These are phyloP conservation scores for Poicephalus meyeri DNA, from an alignment of 2,113 vertebrate genomes.

Conservation along the genomic window DNA sequence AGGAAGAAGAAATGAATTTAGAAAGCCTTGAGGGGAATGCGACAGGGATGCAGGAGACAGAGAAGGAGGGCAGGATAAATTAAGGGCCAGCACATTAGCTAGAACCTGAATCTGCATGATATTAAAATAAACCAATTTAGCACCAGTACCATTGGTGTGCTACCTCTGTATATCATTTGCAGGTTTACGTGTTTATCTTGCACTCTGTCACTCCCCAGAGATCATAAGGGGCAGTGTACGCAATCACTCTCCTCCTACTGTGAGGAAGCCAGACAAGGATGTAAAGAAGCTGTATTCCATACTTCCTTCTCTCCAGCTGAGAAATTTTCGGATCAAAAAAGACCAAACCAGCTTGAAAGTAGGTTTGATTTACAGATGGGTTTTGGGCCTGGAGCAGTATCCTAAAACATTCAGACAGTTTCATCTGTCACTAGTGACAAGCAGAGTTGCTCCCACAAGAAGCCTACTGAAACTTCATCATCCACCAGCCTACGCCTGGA, in stretches of 20 bases:
- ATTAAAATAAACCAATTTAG: neutral
- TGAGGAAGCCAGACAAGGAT: neutral
- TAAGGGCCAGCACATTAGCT: neutral
- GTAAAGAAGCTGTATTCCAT: neutral
- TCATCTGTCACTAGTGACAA: neutral
- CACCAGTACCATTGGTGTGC: neutral
- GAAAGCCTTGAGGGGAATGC: neutral
- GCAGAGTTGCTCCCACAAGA: neutral
- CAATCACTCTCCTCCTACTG: neutral
- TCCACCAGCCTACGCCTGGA: neutral
- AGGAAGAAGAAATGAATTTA: neutral
- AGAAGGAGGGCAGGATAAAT: neutral
- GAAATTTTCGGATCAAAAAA: neutral
- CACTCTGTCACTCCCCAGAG: neutral
- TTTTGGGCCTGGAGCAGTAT: neutral
- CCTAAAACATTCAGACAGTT: neutral
- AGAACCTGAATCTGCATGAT: neutral
- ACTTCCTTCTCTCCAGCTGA: neutral
- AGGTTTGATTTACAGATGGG: neutral
- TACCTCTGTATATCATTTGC: rapidly evolving
- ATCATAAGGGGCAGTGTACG: rapidly evolving
- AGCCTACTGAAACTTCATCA: neutral
- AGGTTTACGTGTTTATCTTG: neutral
- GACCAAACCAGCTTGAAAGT: neutral
- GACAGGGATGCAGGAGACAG: neutral